Evolutionary conservation across 1,140 invertebrate genomes (phyloP).

Genomic region (Diplogasteroides magnus): DNA sequence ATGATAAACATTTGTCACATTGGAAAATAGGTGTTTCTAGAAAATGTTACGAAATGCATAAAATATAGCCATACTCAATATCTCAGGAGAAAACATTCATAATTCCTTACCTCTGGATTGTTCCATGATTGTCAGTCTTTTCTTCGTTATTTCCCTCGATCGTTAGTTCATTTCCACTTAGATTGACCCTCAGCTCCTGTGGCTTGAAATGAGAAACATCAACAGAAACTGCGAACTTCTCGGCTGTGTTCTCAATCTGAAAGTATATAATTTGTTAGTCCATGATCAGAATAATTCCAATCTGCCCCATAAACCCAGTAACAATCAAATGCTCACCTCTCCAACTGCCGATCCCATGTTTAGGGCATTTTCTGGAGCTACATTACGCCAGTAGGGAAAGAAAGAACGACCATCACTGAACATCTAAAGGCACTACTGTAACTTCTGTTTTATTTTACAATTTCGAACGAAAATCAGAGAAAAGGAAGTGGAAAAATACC

Average conservation of each 20-base stretch:
- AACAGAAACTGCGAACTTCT: conserved; percentile 36
- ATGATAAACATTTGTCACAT: background rate
- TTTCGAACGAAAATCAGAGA: background rate
- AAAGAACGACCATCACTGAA: background rate
- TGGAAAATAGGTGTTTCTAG: background rate
- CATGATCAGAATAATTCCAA: too few relatives aligned
- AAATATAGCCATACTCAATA: conserved; percentile 1
- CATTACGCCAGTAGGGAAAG: background rate
- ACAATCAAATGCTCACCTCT: too few relatives aligned
- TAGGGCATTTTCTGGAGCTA: background rate
- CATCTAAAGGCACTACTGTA: too few relatives aligned
- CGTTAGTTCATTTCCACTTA: conserved; percentile 39
- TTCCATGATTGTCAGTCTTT: conserved; percentile 27
- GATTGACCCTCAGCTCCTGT: conserved; percentile 43
- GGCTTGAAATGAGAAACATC: conserved; percentile 43
- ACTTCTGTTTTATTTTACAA: background rate
- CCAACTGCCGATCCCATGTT: background rate
- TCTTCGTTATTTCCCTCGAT: conserved; percentile 42
- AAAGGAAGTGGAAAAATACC: background rate
- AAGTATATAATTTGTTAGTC: too few relatives aligned
- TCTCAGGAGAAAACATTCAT: background rate
- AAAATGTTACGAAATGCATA: background rate
- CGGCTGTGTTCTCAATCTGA: conserved; percentile 27
- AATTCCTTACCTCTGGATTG: conserved; percentile 16
- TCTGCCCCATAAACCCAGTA: too few relatives aligned